Conservation (phyloP, 2,113 vertebrate genomes). For the Crocuta crocuta region DNA sequence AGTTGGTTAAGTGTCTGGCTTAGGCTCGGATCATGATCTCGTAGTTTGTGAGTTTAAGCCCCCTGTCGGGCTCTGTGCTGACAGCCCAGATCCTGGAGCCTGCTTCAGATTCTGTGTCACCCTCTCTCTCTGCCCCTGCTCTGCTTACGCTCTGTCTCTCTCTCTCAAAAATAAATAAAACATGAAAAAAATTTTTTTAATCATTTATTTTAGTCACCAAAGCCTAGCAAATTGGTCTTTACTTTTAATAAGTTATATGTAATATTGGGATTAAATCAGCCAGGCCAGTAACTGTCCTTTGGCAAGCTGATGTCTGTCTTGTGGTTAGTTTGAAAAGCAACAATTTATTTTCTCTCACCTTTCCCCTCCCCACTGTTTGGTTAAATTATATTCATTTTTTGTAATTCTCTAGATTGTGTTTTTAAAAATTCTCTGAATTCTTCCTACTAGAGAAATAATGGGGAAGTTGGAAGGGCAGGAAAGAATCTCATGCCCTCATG, state of each 20-base stretch:
- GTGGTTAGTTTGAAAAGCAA: neutral
- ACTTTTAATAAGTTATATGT: neutral
- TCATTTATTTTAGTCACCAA: neutral
- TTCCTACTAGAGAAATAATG: neutral
- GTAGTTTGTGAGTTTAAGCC: no score
- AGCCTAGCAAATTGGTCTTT: neutral
- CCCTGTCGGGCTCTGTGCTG: no score
- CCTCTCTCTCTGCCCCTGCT: no score
- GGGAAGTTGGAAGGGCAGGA: neutral
- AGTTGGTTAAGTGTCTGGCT: no score
- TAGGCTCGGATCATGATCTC: no score
- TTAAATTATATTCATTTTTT: slow-evolving; percentile 18
- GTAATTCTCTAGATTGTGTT: neutral
- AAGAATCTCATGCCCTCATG: neutral
- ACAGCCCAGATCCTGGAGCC: no score
- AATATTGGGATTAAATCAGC: neutral
- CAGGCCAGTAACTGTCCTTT: neutral
- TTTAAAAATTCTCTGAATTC: slow-evolving; percentile 24
- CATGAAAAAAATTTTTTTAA: no score
- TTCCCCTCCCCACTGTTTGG: neutral
- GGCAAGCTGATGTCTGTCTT: neutral
- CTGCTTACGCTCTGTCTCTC: no score
- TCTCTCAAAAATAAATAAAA: no score
- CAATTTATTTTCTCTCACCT: neutral
- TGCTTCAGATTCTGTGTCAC: no score